Base-by-base conservation (phyloP, 2,888 invertebrate species). In the Acanthosoma haemorrhoidale region DNA sequence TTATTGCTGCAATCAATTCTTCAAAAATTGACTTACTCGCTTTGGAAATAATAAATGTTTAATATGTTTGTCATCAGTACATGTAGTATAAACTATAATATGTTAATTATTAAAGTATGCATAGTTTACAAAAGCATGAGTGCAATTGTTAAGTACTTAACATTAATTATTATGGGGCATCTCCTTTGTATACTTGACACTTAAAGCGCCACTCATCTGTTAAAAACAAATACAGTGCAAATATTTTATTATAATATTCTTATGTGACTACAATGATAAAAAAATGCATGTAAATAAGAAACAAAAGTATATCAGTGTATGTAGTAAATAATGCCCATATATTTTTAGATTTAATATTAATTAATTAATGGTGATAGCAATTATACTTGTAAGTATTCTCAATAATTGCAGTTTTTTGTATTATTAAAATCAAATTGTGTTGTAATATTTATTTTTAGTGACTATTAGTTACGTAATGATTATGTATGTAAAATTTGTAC, bases 361-460 rank as follows among this genome's bases (percentile, higher is more conserved):
- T 11, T 61, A 38, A 25, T 51, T 38, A 38, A 39, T 64, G 64
- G 64, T 64, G 64, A 64, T 64, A 64, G 41, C 21, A 31, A 64
- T 59, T 39, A 39, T 64, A 61, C n/a, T n/a, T 51, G 51, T 51
- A 51, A 51, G n/a, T 29, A 64, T 64, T 4, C 39, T 41, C 15
- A 41, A 25, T 64, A 38, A 59, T 59, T 64, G 64, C 36, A 4
- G 9, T 63, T 32, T 63, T 64, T 64, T 64, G n/a, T 41, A 64
- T 39, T 63, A 25, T 41, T 64, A 15, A 25, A 64, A 64, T 64
- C 64, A 64, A 64, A 64, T 64, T 64, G 39, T 64, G 64, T 64
- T 64, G 18, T 64, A 64, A 36, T 64, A 64, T 64, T 64, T 64
- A 64, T 64, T 64, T n/a, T 64, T 64, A 64, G 64, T 64, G 41